Conservation (phyloP, 2,888 invertebrate species). For the Ceraclea dissimilis region DNA sequence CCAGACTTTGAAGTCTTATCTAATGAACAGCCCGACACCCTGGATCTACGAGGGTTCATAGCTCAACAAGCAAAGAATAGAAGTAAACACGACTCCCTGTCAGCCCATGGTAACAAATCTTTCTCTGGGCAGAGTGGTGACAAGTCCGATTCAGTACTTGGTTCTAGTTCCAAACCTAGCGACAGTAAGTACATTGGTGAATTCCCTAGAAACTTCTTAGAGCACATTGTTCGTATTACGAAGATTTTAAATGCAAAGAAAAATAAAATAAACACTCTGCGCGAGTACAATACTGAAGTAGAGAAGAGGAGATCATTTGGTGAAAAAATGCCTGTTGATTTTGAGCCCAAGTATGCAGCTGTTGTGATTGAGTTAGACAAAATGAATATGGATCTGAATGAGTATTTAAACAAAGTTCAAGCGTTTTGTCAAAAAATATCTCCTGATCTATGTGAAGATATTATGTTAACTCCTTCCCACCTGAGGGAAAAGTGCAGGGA, state of each 20-base stretch:
- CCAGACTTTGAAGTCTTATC: slow-evolving; percentile 95
- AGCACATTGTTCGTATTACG: slow-evolving; percentile 78
- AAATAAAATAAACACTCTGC: slow-evolving; percentile 69
- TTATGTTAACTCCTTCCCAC: slow-evolving; percentile 83
- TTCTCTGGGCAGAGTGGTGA: slow-evolving; percentile 34
- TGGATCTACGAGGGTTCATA: slow-evolving; percentile 75
- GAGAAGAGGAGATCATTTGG: slow-evolving; percentile 80
- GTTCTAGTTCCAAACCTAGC: slow-evolving; percentile 42
- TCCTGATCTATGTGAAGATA: slow-evolving; percentile 77
- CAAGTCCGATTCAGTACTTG: slow-evolving; percentile 60
- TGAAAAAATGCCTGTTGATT: slow-evolving; percentile 73
- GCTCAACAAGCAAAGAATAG: slow-evolving; percentile 67
- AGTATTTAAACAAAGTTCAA: slow-evolving; percentile 79
- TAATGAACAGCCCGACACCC: slow-evolving; percentile 85
- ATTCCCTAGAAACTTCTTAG: slow-evolving; percentile 77
- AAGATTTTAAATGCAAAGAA: slow-evolving; percentile 80
- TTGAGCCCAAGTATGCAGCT: slow-evolving; percentile 84
- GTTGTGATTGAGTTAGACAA: slow-evolving; percentile 83
- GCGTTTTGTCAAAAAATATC: slow-evolving; percentile 77
- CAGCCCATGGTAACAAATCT: slow-evolving; percentile 38
- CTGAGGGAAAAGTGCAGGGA: slow-evolving; percentile 80
- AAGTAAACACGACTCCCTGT: slow-evolving; percentile 50
- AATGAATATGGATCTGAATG: slow-evolving; percentile 82
- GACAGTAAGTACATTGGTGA: slow-evolving; percentile 58
- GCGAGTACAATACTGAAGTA: slow-evolving; percentile 84